Base-by-base conservation (phyloP, 1,140 invertebrate genomes). In the Cepaea nemoralis region DNA sequence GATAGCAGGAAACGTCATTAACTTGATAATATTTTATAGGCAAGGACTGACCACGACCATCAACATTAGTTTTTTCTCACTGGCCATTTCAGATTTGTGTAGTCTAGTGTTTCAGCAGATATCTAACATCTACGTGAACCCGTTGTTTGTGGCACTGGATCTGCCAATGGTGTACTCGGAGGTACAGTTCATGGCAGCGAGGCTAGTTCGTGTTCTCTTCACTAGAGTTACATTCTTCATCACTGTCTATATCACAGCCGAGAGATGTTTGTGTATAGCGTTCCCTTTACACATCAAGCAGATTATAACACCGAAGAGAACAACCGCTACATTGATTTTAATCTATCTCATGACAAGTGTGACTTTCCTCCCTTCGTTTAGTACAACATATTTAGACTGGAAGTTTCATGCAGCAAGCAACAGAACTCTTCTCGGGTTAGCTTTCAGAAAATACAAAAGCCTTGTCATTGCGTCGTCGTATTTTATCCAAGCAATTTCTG, bases 221-320 rank as follows among this genome's bases (percentile, higher is more conserved):
- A 22, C 35, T 70, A 39, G 69, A 40, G 40, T 40, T 6, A 70
- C 69, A 5, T 42, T 14, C n/a, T 6, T 27, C 1, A 70, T 70
- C 6, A 70, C 35, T n/a, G 35, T 70, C 5, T 70, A 39, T 40
- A 39, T 70, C 27, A 40, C 69, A 42, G 69, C 8, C 8, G 37
- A 69, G 27, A 10, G 66, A 39, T 70, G 69, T 70, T 22, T 70
- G 22, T 70, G 69, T n/a, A 70, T 70, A 40, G 37, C 24, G 0
- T 70, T 70, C 24, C 69, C 69, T 22, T 40, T 70, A 42, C 22
- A 39, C 35, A 19, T 70, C 35, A 70, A 27, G 27, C 19, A 40
- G 35, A 70, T 70, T 14, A 70, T 70, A n/a, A 70, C 69, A 6
- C 35, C 40, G 24, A 70, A 24, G 8, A 70, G 69, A 70, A 70